Percentiles rank a stretch among this genome's conserved stretches.
These are phyloP conservation scores for Corythornis cristatus DNA, from an alignment of 2,113 vertebrate genomes.

Conservation along the genomic window DNA sequence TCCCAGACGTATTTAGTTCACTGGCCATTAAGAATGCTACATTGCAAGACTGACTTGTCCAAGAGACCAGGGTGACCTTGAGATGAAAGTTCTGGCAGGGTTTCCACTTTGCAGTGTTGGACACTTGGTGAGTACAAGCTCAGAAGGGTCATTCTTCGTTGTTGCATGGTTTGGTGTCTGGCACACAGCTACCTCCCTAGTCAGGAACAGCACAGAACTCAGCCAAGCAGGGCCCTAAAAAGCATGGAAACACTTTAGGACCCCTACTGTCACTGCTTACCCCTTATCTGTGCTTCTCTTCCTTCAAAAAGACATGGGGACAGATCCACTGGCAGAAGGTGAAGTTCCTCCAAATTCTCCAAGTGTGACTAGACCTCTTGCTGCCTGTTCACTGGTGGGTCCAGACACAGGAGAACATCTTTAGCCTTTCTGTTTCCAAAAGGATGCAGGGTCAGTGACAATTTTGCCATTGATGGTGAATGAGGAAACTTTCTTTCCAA, in stretches of 20 bases:
- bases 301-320: not conserved
- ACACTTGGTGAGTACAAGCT: not conserved
- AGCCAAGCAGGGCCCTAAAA: not conserved
- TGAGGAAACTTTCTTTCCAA: not conserved
- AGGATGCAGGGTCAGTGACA: not conserved
- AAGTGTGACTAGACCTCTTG: not conserved
- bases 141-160: not conserved
- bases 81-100: not conserved
- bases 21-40: fast-evolving
- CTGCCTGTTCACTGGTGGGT: fast-evolving
- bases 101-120: fast-evolving
- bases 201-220: not conserved
- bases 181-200: not conserved
- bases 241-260: not conserved
- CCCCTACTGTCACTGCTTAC: not conserved
- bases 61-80: not conserved
- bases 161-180: not conserved
- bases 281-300: not conserved
- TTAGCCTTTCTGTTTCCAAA: not conserved
- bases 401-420: not conserved
- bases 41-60: not conserved
- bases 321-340: not conserved
- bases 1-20: not conserved
- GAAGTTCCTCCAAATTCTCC: not conserved
- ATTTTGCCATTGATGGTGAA: not conserved